Percentiles rank a stretch among this genome's conserved stretches.
Evolutionary conservation across 2,888 invertebrate species (phyloP).

Genomic region (Bugula neritina): DNA sequence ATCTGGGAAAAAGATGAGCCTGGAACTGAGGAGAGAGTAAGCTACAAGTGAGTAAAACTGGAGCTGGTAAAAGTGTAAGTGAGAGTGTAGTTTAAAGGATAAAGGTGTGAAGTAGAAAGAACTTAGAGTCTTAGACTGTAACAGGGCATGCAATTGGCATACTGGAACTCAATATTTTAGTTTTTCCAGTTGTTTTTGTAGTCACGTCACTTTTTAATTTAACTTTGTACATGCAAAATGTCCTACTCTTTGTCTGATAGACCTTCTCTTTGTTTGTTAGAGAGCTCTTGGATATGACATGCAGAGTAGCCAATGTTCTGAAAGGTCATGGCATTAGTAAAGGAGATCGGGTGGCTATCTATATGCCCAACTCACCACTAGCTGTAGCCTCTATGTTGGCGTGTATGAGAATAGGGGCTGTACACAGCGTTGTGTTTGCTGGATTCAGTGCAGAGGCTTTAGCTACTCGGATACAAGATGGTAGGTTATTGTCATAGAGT

Average conservation of each 20-base stretch:
- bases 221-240: too few species aligned
- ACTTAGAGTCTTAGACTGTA: too few species aligned
- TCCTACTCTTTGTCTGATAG: too few species aligned
- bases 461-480: conserved; percentile 54
- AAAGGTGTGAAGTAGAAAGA: too few species aligned
- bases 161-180: too few species aligned
- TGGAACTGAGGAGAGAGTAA: conserved; percentile 49
- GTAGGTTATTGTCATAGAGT: too few species aligned
- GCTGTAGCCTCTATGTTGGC: conserved; percentile 56
- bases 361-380: conserved; percentile 54
- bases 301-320: conserved; percentile 51
- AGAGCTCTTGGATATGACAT: conserved; percentile 50
- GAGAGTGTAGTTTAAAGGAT: too few species aligned
- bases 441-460: conserved; percentile 57
- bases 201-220: too few species aligned
- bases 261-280: too few species aligned
- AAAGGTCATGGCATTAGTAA: conserved; percentile 49
- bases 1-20: conserved; percentile 58
- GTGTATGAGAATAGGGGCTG: conserved; percentile 56
- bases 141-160: too few species aligned
- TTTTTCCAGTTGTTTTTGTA: too few species aligned
- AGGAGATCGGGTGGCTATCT: conserved; percentile 56
- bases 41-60: conserved; percentile 43
- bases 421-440: conserved; percentile 57
- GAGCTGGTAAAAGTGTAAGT: too few species aligned